Evolutionary conservation across 2,888 invertebrate genomes (phyloP).

Genomic region (Perizoma affinitatum): DNA sequence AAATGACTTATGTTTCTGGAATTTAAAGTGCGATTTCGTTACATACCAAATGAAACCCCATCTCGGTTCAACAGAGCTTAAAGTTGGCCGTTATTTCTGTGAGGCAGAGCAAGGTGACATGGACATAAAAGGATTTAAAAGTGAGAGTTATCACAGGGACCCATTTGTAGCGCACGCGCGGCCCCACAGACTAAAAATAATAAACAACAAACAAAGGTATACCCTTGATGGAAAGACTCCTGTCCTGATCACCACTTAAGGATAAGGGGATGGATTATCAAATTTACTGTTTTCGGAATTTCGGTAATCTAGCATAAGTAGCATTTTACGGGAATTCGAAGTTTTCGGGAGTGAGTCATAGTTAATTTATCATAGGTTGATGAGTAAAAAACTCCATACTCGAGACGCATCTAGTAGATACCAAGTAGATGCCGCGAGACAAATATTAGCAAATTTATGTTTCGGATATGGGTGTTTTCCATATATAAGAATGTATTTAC

Average conservation of each 20-base stretch:
- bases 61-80: constrained; percentile 37
- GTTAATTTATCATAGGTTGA: neutral
- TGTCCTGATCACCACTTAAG: constrained; percentile 55
- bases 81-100: constrained; percentile 37
- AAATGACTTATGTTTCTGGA: constrained; percentile 82
- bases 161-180: constrained; percentile 83
- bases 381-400: too few species aligned
- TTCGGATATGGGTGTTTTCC: too few species aligned
- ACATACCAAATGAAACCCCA: constrained; percentile 43
- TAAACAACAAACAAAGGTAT: constrained; percentile 57
- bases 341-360: constrained; percentile 14
- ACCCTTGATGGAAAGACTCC: constrained; percentile 67
- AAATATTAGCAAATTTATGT: too few species aligned
- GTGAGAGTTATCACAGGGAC: constrained; percentile 82
- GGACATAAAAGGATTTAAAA: constrained; percentile 77
- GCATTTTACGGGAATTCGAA: constrained; percentile 30
- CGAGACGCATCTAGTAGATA: too few species aligned
- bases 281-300: constrained; percentile 40
- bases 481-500: too few species aligned
- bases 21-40: constrained; percentile 61
- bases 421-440: too few species aligned
- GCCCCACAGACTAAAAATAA: constrained; percentile 64
- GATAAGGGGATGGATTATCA: constrained; percentile 52
- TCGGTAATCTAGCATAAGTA: constrained; percentile 38
- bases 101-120: constrained; percentile 64